phyloP scores from a whole-genome alignment of 1,140 invertebrate genomes.

The Dendrolimus punctatus region DNA sequence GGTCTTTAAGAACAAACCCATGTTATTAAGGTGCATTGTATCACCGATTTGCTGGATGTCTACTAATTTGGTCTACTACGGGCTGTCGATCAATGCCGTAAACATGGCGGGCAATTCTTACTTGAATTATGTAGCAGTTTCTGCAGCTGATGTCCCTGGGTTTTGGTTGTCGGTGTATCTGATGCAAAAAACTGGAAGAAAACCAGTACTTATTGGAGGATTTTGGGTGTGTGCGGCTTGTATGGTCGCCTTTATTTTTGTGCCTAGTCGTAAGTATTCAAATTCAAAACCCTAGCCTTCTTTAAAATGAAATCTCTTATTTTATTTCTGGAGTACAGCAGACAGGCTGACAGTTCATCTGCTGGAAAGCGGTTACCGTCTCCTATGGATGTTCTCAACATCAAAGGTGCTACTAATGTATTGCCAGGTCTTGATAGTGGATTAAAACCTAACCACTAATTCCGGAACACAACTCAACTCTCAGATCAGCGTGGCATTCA shows the following conservation, averaged over 20 bases:
- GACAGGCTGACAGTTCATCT: no score
- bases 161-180: slow-evolving; percentile 71
- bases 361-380: no score
- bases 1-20: slow-evolving; percentile 68
- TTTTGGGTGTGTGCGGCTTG: slow-evolving; percentile 78
- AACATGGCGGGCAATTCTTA: slow-evolving; percentile 76
- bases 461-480: no score
- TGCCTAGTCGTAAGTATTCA: slow-evolving; percentile 65
- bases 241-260: slow-evolving; percentile 77
- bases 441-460: no score
- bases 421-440: no score
- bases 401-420: no score
- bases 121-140: slow-evolving; percentile 78
- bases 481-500: no score
- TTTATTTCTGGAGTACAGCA: no score
- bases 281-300: no score
- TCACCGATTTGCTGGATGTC: slow-evolving; percentile 80
- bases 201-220: slow-evolving; percentile 78
- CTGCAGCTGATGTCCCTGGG: slow-evolving; percentile 78
- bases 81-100: slow-evolving; percentile 76
- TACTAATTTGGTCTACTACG: slow-evolving; percentile 78
- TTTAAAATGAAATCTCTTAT: no score
- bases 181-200: slow-evolving; percentile 39
- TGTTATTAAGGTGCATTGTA: slow-evolving; percentile 73
- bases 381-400: no score